Base-by-base conservation (phyloP, 2,113 vertebrate species). In the Ceyx cyanopectus region DNA sequence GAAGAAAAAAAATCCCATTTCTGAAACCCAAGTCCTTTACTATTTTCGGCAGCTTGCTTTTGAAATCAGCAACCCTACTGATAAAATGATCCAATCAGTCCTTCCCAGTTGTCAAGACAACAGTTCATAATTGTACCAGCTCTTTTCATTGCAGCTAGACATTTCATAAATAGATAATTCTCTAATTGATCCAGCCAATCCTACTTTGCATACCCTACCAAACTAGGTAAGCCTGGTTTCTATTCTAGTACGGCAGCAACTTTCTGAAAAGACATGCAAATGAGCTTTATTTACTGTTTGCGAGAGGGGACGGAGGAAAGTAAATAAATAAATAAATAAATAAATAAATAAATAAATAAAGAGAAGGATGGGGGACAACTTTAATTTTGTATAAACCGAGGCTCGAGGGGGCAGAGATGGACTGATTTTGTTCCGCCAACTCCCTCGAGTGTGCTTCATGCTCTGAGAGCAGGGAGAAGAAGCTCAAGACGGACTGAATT, bases 161-260 rank as follows among this genome's bases (percentile, higher is more conserved):
- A 97, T 97, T 98, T 98, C 97, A 97, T 97, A 98, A 98, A 98
- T 97, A 97, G 97, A 97, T 97, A 97, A 97, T 97, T 97, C 97
- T 97, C 97, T 98, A 98, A 98, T 98, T 98, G 97, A 98, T 98
- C 96, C 95, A 94, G 92, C 94, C 97, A 96, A 91, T 97, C 96
- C 96, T 94, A 97, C 95, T 97, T 98, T 97, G 92, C 97, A 97
- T 96, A 95, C 78, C 92, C 90, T 97, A 92, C 96, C 96, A 98
- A 97, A 96, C 95, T 94, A 97, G 96, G 97, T 97, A 97, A 97
- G 92, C 91, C 73, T 56, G 46, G 75, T 78, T 97, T 81, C 84
- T 95, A 46, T 58, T 94, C 94, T 73, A 54, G 80, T 54, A 78
- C 57, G 68, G 74, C 91, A 48, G 67, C 66, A 97, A 98, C 96